Evolutionary conservation across 2,113 vertebrate genomes (phyloP), one percentile per base, ranked within the genome.

Genomic region (Cacatua alba): DNA sequence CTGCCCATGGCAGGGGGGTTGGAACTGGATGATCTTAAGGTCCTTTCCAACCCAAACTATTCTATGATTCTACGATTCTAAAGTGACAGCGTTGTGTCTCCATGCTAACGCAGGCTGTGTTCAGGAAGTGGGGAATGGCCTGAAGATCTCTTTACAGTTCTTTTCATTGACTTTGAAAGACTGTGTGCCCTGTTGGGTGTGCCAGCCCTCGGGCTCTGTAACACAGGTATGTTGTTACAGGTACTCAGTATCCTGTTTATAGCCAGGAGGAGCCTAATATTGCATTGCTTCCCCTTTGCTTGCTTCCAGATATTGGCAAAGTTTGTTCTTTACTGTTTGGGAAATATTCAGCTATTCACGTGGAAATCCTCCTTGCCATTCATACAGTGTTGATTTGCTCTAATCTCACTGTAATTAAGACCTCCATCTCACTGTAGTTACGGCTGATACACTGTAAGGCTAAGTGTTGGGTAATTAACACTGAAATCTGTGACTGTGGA

Each of bases 161-260:
- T 76, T 70, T 67, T 67, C 1, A 6, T 8, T 67, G 41, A 31
- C 33, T 23, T 51, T 41, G 52, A n/a, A 46, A 39, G 62, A 7
- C 14, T 3, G 0, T 6, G 10, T 21, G 39, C 18, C 1, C 7
- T n/a, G 0, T 13, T 82, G 35, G n/a, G 10, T 39, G 31, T 59
- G 10, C 19, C 23, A 33, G 18, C 33, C 13, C 48, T 16, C 13
- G 9, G n/a, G 43, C 81, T 68, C 53, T 64, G 43, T 78, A 14
- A 25, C 59, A 44, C 9, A 35, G 31, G 31, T 10, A 13, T 39
- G 20, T 19, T 37, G 55, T 28, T 33, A 13, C 16, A 41, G 37
- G n/a, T 52, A 16, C 37, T 52, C 23, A 19, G 29, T 29, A 15
- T 35, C 60, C 65, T 62, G 10, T 28, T 35, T 18, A 11, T 16